Conservation (phyloP, 2,888 invertebrate genomes). For the Limnephilus auricula region DNA sequence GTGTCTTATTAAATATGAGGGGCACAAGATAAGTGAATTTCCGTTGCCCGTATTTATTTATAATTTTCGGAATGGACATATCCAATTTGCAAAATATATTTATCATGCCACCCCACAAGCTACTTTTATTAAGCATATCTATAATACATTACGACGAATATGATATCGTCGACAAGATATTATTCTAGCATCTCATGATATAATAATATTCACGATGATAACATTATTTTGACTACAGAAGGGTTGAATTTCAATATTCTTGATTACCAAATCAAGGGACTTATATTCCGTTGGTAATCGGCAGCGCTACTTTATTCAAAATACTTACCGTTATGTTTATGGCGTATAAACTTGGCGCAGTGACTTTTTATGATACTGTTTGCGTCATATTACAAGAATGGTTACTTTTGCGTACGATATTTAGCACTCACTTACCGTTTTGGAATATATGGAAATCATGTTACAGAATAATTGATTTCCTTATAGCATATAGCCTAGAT, state of each 20-base stretch:
- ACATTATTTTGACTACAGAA: not conserved
- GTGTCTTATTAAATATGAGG: too few species aligned
- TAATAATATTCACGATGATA: not conserved
- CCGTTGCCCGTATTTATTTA: too few species aligned
- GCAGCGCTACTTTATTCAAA: not conserved
- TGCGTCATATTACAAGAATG: slow-evolving; percentile 46
- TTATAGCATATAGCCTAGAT: not conserved
- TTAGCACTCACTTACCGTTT: not conserved
- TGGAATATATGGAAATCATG: not conserved
- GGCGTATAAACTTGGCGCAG: slow-evolving; percentile 35
- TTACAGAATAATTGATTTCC: not conserved
- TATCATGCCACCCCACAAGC: not conserved
- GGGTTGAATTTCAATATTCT: not conserved
- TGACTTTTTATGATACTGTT: slow-evolving; percentile 51
- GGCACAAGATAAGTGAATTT: too few species aligned
- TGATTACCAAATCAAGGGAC: slow-evolving; percentile 6
- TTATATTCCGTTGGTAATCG: slow-evolving; percentile 15
- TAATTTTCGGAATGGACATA: too few species aligned
- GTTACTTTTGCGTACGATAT: not conserved
- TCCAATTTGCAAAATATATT: not conserved
- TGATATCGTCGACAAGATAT: not conserved
- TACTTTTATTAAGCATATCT: not conserved
- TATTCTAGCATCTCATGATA: not conserved
- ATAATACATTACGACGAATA: not conserved
- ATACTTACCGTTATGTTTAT: slow-evolving; percentile 16